phyloP scores from a whole-genome alignment of 2,113 vertebrate species.

The Zingel zingel region DNA sequence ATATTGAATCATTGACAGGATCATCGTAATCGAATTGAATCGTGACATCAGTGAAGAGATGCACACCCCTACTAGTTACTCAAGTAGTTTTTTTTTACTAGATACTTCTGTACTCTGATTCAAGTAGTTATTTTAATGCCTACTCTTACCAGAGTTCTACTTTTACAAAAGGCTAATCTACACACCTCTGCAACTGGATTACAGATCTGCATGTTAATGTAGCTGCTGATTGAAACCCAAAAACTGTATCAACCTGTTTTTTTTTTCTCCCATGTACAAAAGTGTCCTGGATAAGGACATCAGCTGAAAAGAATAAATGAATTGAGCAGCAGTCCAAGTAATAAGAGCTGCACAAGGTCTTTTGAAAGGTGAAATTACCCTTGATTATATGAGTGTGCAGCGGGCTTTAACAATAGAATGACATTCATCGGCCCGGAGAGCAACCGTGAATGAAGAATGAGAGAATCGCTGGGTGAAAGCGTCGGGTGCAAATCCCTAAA shows the following conservation, averaged over 20 bases:
- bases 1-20: too few relatives aligned
- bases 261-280: neutral
- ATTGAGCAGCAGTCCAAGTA: slow-evolving; percentile 15
- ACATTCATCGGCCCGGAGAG: slow-evolving; percentile 52
- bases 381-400: slow-evolving; percentile 54
- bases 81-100: too few relatives aligned
- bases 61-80: neutral
- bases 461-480: neutral
- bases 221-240: neutral
- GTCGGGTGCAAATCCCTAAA: slow-evolving; percentile 50
- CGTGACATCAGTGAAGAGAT: too few relatives aligned
- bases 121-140: neutral
- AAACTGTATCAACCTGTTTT: slow-evolving; percentile 6
- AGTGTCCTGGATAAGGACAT: slow-evolving; percentile 15
- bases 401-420: slow-evolving; percentile 46
- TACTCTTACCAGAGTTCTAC: neutral
- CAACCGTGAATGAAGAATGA: slow-evolving; percentile 52
- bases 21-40: too few relatives aligned
- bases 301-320: slow-evolving; percentile 16
- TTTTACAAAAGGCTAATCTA: neutral
- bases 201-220: neutral
- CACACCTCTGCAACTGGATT: neutral
- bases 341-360: slow-evolving; percentile 62
- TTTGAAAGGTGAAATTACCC: slow-evolving; percentile 68
- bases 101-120: neutral